phyloP scores from a whole-genome alignment of 2,113 vertebrate species.

The Saguinus midas region DNA sequence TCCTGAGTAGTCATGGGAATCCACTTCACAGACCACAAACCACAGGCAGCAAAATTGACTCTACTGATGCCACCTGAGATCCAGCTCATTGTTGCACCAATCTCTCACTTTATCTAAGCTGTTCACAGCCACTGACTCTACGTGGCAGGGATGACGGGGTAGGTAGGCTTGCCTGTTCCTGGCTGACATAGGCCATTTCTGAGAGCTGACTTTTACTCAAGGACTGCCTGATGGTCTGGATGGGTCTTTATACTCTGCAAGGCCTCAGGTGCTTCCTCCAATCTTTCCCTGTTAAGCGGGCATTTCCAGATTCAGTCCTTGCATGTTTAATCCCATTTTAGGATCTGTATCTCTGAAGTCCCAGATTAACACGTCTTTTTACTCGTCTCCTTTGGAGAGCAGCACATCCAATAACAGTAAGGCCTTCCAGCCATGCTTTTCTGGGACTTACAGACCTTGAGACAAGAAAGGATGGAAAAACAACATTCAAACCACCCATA shows the following conservation, averaged over 20 bases:
- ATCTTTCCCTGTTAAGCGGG: background rate
- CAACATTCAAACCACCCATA: background rate
- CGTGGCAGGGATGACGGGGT: no score
- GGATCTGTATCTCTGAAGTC: background rate
- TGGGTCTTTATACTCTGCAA: background rate
- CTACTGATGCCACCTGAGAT: background rate
- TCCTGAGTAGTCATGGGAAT: background rate
- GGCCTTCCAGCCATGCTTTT: background rate
- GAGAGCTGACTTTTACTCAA: background rate
- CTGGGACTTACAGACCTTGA: background rate
- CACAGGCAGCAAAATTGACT: background rate
- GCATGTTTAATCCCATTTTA: background rate
- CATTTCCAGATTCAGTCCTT: background rate
- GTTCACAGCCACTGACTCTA: background rate
- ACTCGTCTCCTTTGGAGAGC: background rate
- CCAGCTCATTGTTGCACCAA: background rate
- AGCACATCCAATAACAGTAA: background rate
- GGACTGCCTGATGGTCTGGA: background rate
- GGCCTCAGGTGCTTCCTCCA: background rate
- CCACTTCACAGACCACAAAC: background rate
- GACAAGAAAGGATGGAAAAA: background rate
- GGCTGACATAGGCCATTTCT: background rate
- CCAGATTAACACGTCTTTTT: background rate
- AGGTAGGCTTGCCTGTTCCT: background rate
- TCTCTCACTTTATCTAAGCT: background rate